Conservation (phyloP, 2,797 vertebrate genomes). For the Takifugu rubripes region DNA sequence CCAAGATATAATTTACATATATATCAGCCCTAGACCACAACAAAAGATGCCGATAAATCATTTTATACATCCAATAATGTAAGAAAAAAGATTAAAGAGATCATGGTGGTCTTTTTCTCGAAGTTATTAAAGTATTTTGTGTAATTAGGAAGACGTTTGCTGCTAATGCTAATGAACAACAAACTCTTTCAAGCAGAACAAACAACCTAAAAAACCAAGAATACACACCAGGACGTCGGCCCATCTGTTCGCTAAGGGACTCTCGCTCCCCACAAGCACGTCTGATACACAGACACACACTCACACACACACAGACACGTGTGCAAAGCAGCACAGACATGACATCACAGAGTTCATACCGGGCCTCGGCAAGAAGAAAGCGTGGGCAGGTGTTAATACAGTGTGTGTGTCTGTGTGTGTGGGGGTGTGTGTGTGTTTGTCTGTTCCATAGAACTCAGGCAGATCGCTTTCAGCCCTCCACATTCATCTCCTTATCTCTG, state of each 20-base stretch:
- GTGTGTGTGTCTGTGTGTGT: constrained; percentile 23
- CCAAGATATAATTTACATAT: no score
- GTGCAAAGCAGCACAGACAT: constrained; percentile 54
- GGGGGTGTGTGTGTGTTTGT: constrained; percentile 31
- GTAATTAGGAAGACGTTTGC: constrained; percentile 61
- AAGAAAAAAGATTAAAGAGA: not conserved
- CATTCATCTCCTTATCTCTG: constrained; percentile 40
- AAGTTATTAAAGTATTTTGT: constrained; percentile 44
- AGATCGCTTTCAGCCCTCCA: constrained; percentile 33
- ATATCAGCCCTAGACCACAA: no score
- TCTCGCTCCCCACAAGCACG: constrained; percentile 21
- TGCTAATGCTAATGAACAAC: constrained; percentile 55
- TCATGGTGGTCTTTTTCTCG: constrained; percentile 15
- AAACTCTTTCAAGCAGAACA: constrained; percentile 62
- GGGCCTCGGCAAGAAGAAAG: constrained; percentile 43
- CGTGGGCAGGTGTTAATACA: constrained; percentile 58
- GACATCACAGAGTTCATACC: constrained; percentile 61
- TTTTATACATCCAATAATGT: not conserved
- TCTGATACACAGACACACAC: constrained; percentile 37
- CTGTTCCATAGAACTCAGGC: constrained; percentile 47
- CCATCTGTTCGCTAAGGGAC: constrained; percentile 62
- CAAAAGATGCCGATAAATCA: no score
- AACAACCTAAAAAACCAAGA: constrained; percentile 53
- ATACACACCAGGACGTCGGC: constrained; percentile 42
- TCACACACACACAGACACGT: constrained; percentile 37